A percentile compares a stretch with the other conserved stretches of the same genome.
These are phyloP conservation scores for Gorsachius goisagi DNA, from an alignment of 2,113 vertebrate genomes.

Conservation along the genomic window DNA sequence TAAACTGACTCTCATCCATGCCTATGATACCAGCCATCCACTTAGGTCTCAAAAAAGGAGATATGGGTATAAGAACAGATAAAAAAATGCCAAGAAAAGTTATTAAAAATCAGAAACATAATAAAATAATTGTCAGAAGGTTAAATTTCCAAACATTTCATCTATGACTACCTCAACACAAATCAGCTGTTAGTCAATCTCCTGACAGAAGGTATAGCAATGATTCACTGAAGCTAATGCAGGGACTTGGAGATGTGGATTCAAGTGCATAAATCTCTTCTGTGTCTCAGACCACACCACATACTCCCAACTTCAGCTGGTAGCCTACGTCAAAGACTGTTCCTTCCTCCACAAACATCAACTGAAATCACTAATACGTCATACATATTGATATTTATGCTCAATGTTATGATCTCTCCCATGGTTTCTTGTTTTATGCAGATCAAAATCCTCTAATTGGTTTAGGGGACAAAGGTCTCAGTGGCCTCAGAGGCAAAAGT, in stretches of 20 bases:
- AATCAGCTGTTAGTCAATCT: fast-evolving
- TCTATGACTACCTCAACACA: not conserved
- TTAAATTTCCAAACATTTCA: not conserved
- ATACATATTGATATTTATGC: fast-evolving
- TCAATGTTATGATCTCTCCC: fast-evolving
- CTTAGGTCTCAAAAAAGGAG: not conserved
- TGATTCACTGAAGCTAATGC: not conserved
- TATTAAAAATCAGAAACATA: not conserved
- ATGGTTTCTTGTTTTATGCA: not conserved
- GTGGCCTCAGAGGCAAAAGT: not conserved
- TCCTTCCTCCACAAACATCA: not conserved
- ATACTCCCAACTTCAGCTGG: not conserved
- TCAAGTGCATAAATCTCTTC: not conserved
- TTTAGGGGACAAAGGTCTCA: not conserved
- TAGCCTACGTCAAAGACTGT: not conserved
- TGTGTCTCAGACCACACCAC: not conserved
- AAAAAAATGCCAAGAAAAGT: not conserved
- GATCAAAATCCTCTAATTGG: not conserved
- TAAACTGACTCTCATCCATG: not conserved
- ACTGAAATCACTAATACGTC: not conserved
- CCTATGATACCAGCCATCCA: not conserved
- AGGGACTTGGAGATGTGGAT: not conserved
- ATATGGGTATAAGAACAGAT: not conserved
- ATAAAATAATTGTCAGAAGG: not conserved
- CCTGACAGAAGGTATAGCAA: not conserved